A percentile compares a stretch with the other conserved stretches of the same genome.
These are phyloP conservation scores for Clivina fossor DNA, from an alignment of 2,888 invertebrate genomes.

Conservation along the genomic window DNA sequence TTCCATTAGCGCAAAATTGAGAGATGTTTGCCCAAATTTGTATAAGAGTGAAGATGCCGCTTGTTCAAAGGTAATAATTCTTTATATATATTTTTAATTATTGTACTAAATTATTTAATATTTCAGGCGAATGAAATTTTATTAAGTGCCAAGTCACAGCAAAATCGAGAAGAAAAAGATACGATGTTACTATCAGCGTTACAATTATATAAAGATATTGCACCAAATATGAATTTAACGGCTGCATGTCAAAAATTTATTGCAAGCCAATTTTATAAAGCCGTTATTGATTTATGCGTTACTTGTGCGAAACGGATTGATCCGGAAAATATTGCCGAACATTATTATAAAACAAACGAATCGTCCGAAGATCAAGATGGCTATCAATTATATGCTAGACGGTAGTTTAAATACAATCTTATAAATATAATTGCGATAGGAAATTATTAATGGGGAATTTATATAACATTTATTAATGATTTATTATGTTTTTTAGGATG, in stretches of 20 bases:
- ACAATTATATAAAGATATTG: conserved; percentile 84
- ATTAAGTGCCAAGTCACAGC: conserved; percentile 74
- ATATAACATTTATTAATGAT: neutral
- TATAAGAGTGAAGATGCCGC: conserved; percentile 95
- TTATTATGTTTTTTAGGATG: conserved; percentile 61
- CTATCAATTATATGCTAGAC: conserved; percentile 60
- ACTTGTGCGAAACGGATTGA: conserved; percentile 86
- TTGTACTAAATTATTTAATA: neutral
- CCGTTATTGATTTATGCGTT: conserved; percentile 85
- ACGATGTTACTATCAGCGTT: conserved; percentile 76
- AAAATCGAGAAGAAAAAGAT: conserved; percentile 74
- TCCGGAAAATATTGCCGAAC: conserved; percentile 82
- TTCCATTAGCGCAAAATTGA: conserved; percentile 81
- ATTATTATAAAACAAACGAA: conserved; percentile 84
- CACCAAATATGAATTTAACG: conserved; percentile 81
- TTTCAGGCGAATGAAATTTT: conserved; percentile 84
- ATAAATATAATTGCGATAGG: too few species aligned
- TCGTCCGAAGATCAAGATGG: conserved; percentile 83
- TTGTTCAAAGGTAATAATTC: conserved; percentile 87
- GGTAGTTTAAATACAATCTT: conserved; percentile 34
- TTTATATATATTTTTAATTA: conserved; percentile 10
- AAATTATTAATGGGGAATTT: too few species aligned
- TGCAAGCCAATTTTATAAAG: conserved; percentile 78
- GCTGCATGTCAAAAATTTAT: conserved; percentile 84
- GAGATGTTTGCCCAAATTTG: conserved; percentile 89